Evolutionary conservation across 2,797 vertebrate genomes (phyloP).

Genomic region (Mionectes olivaceus): DNA sequence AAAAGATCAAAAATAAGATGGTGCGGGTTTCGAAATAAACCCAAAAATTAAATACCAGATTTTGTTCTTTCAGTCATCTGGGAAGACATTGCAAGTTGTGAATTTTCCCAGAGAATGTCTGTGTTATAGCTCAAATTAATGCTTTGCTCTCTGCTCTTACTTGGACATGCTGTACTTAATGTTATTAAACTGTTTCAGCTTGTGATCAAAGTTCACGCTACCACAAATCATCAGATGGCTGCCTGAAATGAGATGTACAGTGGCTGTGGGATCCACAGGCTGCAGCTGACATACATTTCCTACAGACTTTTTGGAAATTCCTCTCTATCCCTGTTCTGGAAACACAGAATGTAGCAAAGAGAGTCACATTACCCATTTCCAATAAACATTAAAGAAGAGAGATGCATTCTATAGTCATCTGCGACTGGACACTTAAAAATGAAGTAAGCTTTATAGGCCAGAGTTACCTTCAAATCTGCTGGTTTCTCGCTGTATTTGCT

Average conservation of each 20-base stretch:
- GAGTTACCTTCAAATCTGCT: background rate
- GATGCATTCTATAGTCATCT: background rate
- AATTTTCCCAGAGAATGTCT: background rate
- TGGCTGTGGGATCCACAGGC: background rate
- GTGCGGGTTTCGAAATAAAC: background rate
- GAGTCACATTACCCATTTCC: background rate
- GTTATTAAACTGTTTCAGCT: constrained; percentile 15
- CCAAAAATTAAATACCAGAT: background rate
- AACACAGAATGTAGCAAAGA: background rate
- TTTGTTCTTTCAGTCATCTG: background rate
- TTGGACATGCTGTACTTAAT: background rate
- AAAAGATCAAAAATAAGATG: background rate
- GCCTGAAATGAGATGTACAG: background rate
- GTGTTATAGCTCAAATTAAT: background rate
- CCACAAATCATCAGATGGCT: constrained; percentile 21
- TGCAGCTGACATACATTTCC: constrained; percentile 19
- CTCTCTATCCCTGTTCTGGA: background rate
- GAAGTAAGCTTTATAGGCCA: background rate
- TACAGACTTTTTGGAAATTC: background rate
- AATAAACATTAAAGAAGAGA: background rate
- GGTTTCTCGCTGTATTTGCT: background rate
- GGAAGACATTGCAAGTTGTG: background rate
- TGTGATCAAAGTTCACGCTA: constrained; percentile 28
- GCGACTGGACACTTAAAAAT: background rate
- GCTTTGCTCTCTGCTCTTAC: constrained; percentile 21